Percentiles rank a stretch among this genome's conserved stretches.
phyloP scores from a whole-genome alignment of 2,888 invertebrate species.

The Pyrrhia umbra region DNA sequence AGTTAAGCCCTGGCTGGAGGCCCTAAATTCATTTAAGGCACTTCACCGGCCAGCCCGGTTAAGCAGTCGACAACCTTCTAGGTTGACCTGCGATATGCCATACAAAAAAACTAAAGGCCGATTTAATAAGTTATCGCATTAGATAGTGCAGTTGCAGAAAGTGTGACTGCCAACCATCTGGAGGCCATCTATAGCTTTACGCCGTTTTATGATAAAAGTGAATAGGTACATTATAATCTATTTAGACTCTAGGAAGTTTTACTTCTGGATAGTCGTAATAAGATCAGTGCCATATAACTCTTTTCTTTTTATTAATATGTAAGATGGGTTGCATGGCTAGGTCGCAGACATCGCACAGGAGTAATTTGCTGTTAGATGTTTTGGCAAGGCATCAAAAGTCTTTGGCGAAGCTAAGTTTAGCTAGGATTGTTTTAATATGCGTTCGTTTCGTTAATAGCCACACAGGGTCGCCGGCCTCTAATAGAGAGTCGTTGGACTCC shows the following conservation, averaged over 20 bases:
- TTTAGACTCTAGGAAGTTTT: constrained; percentile 22
- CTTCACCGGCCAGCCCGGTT: too few relatives aligned
- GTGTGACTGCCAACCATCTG: too few relatives aligned
- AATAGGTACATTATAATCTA: constrained; percentile 1
- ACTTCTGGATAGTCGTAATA: constrained; percentile 6
- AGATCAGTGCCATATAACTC: background rate
- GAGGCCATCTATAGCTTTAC: too few relatives aligned
- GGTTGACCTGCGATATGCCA: too few relatives aligned
- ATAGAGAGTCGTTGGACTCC: background rate
- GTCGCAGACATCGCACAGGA: constrained; percentile 15
- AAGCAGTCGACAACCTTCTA: too few relatives aligned
- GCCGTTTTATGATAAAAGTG: too few relatives aligned
- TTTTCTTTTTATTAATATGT: background rate
- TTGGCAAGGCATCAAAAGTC: constrained; percentile 40
- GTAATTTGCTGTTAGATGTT: constrained; percentile 17
- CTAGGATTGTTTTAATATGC: constrained; percentile 24
- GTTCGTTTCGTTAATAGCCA: constrained; percentile 10
- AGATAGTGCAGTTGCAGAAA: too few relatives aligned
- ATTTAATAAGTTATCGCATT: too few relatives aligned
- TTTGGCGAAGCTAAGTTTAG: background rate
- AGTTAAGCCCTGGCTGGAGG: too few relatives aligned
- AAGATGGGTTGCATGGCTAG: background rate
- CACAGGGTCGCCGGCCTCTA: constrained; percentile 1
- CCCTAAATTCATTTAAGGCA: too few relatives aligned
- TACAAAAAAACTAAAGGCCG: too few relatives aligned